phyloP scores from a whole-genome alignment of 35 echinoderm and acorn worm species.

The Holothuria glaberrima region DNA sequence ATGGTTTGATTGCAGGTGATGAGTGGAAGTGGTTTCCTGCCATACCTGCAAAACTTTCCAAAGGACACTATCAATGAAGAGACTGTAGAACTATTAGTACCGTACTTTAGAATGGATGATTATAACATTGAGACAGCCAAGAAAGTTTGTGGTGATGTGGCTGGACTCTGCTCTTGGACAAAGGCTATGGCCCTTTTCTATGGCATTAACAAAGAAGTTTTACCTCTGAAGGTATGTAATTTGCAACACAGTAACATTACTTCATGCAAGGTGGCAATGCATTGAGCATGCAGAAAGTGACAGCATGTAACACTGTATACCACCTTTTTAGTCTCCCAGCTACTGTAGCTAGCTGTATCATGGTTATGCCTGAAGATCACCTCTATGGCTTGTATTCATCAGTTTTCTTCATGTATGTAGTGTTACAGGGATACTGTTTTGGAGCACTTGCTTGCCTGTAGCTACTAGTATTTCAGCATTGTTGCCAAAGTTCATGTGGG shows the following conservation, averaged over 20 bases:
- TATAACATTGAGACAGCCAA: slow-evolving; percentile 87
- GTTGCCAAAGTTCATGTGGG: no score
- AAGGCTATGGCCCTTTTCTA: slow-evolving; percentile 95
- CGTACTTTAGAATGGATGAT: slow-evolving; percentile 93
- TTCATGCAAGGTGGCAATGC: no score
- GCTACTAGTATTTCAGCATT: no score
- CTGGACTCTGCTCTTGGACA: slow-evolving; percentile 97
- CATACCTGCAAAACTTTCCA: slow-evolving; percentile 74
- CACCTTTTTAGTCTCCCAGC: no score
- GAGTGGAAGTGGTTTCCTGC: slow-evolving; percentile 86
- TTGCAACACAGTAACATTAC: neutral
- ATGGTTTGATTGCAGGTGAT: slow-evolving; percentile 70
- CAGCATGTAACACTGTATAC: no score
- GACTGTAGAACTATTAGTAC: slow-evolving; percentile 84
- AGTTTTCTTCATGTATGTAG: no score
- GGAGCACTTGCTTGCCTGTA: no score
- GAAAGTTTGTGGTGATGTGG: slow-evolving; percentile 99
- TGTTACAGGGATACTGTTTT: no score
- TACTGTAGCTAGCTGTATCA: no score
- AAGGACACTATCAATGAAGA: slow-evolving; percentile 98
- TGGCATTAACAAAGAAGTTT: slow-evolving; percentile 96
- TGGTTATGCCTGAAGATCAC: no score
- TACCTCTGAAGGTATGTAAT: slow-evolving; percentile 88
- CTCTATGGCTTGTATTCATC: no score
- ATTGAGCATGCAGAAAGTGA: no score